phyloP scores from a whole-genome alignment of 2,888 invertebrate species.

The Monopis laevigella region DNA sequence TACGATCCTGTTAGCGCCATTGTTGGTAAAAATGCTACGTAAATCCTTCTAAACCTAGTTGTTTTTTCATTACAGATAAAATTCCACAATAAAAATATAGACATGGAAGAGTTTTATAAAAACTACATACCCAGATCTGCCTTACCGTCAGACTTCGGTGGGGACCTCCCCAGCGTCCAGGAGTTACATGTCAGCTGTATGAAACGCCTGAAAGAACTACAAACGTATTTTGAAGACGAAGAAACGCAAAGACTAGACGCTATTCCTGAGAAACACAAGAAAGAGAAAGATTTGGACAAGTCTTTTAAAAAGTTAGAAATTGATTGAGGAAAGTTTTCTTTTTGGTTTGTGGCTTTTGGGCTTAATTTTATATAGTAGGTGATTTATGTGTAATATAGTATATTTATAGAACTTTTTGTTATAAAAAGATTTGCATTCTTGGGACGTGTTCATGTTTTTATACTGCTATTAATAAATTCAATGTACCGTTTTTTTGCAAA shows the following conservation, averaged over 20 bases:
- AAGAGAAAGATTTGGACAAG: conserved; percentile 72
- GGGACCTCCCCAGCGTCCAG: conserved; percentile 59
- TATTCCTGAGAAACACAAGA: conserved; percentile 47
- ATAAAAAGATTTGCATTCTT: too few relatives aligned
- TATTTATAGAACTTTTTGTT: too few relatives aligned
- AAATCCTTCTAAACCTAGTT: too few relatives aligned
- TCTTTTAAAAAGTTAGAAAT: conserved; percentile 77
- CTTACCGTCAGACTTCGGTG: conserved; percentile 71
- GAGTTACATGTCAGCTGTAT: conserved; percentile 50
- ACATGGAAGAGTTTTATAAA: conserved; percentile 64
- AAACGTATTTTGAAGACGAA: conserved; percentile 48
- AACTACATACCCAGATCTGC: conserved; percentile 63
- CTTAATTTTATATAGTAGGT: too few relatives aligned
- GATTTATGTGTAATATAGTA: too few relatives aligned
- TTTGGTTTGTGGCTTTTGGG: not conserved
- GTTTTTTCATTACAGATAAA: conserved; percentile 60
- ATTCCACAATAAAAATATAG: conserved; percentile 65
- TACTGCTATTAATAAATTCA: too few relatives aligned
- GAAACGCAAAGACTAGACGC: conserved; percentile 49
- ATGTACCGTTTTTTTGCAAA: too few relatives aligned
- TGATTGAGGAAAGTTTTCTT: conserved; percentile 49
- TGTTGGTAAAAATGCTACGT: too few relatives aligned
- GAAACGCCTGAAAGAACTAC: conserved; percentile 37
- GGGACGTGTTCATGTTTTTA: too few relatives aligned
- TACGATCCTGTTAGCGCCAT: too few relatives aligned